phyloP scores from a whole-genome alignment of 2,888 invertebrate genomes.

The Rugalucina vietnamica region DNA sequence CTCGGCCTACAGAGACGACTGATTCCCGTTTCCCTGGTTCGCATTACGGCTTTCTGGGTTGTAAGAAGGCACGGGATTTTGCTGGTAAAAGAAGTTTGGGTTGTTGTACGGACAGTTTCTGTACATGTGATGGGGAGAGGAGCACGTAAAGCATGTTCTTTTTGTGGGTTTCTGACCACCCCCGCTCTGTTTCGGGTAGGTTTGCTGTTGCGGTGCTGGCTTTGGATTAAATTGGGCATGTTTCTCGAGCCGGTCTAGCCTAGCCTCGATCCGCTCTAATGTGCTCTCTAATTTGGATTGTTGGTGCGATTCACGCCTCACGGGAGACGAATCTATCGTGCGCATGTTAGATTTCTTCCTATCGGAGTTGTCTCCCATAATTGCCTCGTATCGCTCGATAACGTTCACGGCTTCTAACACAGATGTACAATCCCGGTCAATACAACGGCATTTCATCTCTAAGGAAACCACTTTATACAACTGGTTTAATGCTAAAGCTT shows the following conservation, averaged over 20 bases:
- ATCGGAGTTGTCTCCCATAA: background rate
- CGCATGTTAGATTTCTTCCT: background rate
- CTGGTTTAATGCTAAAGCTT: constrained; percentile 34
- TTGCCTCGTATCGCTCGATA: constrained; percentile 38
- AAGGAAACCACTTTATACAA: constrained; percentile 15
- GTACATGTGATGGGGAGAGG: background rate
- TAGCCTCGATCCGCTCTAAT: background rate
- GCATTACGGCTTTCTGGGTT: background rate
- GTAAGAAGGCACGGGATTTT: background rate
- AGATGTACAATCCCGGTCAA: constrained; percentile 20
- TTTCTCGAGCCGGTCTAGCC: background rate
- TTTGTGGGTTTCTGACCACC: background rate
- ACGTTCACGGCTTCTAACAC: constrained; percentile 30
- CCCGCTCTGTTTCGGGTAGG: background rate
- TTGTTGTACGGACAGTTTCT: background rate
- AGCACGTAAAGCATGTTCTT: background rate
- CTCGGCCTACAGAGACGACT: constrained; percentile 13
- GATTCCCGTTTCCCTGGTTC: constrained; percentile 15
- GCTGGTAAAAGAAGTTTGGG: background rate
- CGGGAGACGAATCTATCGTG: background rate
- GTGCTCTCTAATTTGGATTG: background rate
- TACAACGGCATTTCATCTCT: constrained; percentile 40
- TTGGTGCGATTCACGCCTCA: no score
- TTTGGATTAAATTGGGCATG: background rate
- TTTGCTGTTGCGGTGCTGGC: background rate